Percentiles rank a stretch among this genome's conserved stretches.
Evolutionary conservation across 2,113 vertebrate species (phyloP).

Genomic region (Paradoxurus hermaphroditus): DNA sequence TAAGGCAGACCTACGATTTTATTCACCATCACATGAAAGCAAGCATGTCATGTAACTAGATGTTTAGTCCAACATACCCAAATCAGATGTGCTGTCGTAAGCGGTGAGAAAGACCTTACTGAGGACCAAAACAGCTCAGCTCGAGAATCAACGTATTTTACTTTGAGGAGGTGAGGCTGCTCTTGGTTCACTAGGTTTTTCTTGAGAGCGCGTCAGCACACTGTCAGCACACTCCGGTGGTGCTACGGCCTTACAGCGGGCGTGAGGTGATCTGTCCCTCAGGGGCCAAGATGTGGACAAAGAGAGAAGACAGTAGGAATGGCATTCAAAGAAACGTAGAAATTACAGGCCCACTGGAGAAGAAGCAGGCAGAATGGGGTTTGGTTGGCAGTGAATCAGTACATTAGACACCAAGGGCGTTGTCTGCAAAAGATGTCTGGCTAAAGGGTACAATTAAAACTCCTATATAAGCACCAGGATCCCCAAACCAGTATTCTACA

Average conservation of each 20-base stretch:
- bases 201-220: not conserved
- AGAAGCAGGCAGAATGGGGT: slow-evolving; percentile 18
- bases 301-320: not conserved
- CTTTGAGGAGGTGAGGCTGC: not conserved
- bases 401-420: not conserved
- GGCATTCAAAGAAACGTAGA: not conserved
- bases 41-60: not conserved
- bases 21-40: not conserved
- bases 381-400: slow-evolving; percentile 34
- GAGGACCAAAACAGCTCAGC: not conserved
- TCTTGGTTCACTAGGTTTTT: not conserved
- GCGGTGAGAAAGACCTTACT: not conserved
- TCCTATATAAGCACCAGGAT: not conserved
- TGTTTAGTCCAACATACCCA: not conserved
- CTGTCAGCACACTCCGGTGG: not conserved
- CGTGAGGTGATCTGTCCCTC: not conserved
- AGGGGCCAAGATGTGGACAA: not conserved
- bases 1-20: not conserved
- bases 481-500: not conserved
- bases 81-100: not conserved
- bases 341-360: not conserved
- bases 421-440: not conserved
- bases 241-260: not conserved
- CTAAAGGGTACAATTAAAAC: slow-evolving; percentile 39
- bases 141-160: not conserved